Evolutionary conservation across 2,888 invertebrate genomes (phyloP), one percentile per base, ranked within the genome.

Genomic region (Prosopocoilus inquinatus): DNA sequence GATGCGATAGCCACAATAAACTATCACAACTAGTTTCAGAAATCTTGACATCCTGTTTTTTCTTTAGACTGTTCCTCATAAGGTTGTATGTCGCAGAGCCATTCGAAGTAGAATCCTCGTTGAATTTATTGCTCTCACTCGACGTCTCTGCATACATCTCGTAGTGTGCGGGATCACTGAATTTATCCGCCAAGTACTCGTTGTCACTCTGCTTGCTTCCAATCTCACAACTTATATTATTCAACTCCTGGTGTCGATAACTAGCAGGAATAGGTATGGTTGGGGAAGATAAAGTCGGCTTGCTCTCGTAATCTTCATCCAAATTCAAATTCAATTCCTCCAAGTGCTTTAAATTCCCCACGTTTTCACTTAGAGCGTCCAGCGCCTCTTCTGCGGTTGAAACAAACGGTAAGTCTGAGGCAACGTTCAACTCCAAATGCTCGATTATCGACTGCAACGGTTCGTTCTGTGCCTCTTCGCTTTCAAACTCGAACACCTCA

Each of bases 11-110:
- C 96, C 97, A 97, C 58, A 94, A 86, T 1, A 94, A 78, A 68
- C 92, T 93, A 69, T 93, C 94, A 0, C 88, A 85, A 69, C 91
- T 90, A 86, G 93, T 91, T 71, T 93, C 92, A 0, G 92, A 90
- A 60, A 90, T 89, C 71, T 87, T 88, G 8, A 71, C 69, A 55
- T 74, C 72, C 9, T 67, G 63, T 51, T 63, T 63, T 41, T 61
- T 65, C 11, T 36, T 58, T 46, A 60, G 60, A 8, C n/a, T 50
- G 32, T 48, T 57, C 8, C 49, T 36, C 44, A 44, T 55, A 12
- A 58, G 16, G 36, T 43, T 47, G 15, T 20, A 36, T n/a, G 12
- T 32, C 20, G 43, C 35, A 15, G 46, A 41, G 13, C 44, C 15
- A 11, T 11, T 41, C 38, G 35, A 53, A 46, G 20, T 28, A 38